These are phyloP conservation scores for Volucella inflata DNA, from an alignment of 2,888 invertebrate genomes.

Conservation along the genomic window DNA sequence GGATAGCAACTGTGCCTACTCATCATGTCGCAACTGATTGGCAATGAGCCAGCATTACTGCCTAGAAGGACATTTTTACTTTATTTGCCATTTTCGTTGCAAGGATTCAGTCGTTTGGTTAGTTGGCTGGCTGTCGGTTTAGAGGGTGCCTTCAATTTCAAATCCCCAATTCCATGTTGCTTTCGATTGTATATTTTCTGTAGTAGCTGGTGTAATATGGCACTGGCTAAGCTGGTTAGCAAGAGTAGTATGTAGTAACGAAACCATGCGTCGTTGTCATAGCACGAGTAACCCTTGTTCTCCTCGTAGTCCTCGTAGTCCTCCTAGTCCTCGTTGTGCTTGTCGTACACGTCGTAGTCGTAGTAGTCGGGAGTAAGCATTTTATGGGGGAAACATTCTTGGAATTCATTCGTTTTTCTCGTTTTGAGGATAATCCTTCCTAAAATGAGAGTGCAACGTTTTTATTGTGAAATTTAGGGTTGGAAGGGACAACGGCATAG, in stretches of 20 bases:
- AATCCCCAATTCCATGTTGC: conserved; percentile 73
- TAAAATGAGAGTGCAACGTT: conserved; percentile 71
- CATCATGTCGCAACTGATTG: conserved; percentile 75
- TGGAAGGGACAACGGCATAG: conserved; percentile 58
- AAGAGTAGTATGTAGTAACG: conserved; percentile 16
- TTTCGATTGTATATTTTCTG: conserved; percentile 69
- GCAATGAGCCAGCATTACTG: conserved; percentile 74
- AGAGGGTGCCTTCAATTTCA: conserved; percentile 47
- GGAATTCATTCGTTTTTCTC: conserved; percentile 41
- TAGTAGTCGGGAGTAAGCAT: conserved; percentile 56
- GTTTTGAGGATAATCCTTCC: conserved; percentile 46
- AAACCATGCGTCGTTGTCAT: conserved; percentile 38
- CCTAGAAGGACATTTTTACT: conserved; percentile 68
- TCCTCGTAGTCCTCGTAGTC: too few species aligned
- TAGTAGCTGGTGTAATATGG: conserved; percentile 36
- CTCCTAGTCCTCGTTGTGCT: too few species aligned
- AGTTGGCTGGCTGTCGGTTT: conserved; percentile 9
- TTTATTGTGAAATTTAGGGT: conserved; percentile 64
- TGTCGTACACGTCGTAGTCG: too few species aligned
- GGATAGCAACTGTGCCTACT: conserved; percentile 61
- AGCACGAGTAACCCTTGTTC: too few species aligned
- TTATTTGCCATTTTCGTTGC: conserved; percentile 49
- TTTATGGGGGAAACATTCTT: conserved; percentile 61
- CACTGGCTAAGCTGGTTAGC: conserved; percentile 67
- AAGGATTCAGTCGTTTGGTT: conserved; percentile 22